A percentile compares a stretch with the other conserved stretches of the same genome.
Conservation (phyloP, 1,140 invertebrate species). For the Musca vetustissima region DNA sequence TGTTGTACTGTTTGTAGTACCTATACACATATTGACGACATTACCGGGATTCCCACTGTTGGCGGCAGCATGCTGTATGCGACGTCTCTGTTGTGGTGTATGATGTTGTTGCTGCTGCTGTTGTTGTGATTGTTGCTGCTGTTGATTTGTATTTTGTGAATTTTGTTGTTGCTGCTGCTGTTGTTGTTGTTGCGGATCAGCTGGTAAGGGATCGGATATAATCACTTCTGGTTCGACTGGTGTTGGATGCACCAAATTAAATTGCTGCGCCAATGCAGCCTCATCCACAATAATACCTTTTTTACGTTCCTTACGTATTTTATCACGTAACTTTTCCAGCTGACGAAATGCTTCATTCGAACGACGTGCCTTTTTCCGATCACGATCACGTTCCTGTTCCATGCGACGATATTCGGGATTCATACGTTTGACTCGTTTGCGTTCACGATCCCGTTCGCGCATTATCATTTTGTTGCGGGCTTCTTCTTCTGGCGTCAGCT, state of each 20-base stretch:
- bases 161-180: constrained; percentile 35
- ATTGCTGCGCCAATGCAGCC: constrained; percentile 37
- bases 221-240: constrained; percentile 52
- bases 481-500: constrained; percentile 52
- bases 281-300: constrained; percentile 47
- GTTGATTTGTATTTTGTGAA: constrained; percentile 27
- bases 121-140: constrained; percentile 29
- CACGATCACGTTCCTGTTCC: constrained; percentile 52
- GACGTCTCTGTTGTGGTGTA: background rate
- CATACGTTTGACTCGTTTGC: constrained; percentile 50
- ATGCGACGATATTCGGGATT: constrained; percentile 49
- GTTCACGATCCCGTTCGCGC: constrained; percentile 48
- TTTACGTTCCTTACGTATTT: constrained; percentile 52
- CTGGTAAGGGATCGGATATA: constrained; percentile 17
- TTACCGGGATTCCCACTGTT: constrained; percentile 6
- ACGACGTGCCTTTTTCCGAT: constrained; percentile 47
- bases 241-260: constrained; percentile 43
- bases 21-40: background rate
- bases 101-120: background rate
- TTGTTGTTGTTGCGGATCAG: constrained; percentile 24
- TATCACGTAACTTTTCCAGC: constrained; percentile 50
- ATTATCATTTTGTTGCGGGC: constrained; percentile 49
- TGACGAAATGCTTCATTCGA: constrained; percentile 52
- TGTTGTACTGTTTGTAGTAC: background rate
- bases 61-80: background rate